Percentiles rank a stretch among this genome's conserved stretches.
Conservation (phyloP, 2,888 invertebrate species). For the Dendrolimus houi region DNA sequence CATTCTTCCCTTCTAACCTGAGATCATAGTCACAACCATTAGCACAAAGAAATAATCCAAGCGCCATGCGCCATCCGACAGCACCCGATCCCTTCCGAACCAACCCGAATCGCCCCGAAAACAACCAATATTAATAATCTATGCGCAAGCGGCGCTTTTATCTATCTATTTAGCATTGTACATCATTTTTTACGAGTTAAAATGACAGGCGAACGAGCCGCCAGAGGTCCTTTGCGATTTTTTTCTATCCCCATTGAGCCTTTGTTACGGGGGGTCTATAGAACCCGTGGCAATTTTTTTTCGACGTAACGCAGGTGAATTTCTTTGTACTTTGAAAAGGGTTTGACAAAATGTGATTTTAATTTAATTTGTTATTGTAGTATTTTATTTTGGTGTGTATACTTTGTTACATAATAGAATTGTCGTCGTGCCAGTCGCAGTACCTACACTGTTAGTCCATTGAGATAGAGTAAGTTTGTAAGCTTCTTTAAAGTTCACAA, state of each 20-base stretch:
- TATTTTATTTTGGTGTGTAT: too few species aligned
- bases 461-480: too few species aligned
- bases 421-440: too few species aligned
- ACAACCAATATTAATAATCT: not conserved
- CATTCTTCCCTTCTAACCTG: too few species aligned
- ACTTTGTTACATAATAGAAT: too few species aligned
- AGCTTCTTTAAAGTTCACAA: too few species aligned
- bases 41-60: constrained; percentile 5
- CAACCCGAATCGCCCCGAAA: constrained; percentile 10
- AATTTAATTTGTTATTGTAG: not conserved
- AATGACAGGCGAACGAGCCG: constrained; percentile 44
- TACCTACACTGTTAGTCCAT: too few species aligned
- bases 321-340: constrained; percentile 10
- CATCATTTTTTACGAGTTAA: constrained; percentile 44
- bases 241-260: constrained; percentile 40
- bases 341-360: not conserved
- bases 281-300: constrained; percentile 44
- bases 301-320: constrained; percentile 36
- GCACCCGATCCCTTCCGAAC: constrained; percentile 12
- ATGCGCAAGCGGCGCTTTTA: constrained; percentile 7
- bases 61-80: constrained; percentile 32
- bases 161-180: constrained; percentile 35
- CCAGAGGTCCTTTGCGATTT: constrained; percentile 40
- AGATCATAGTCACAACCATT: not conserved
- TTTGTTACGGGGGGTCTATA: constrained; percentile 56